These are phyloP conservation scores for Chromobotia macracanthus DNA, from an alignment of 2,797 vertebrate species.

Conservation along the genomic window DNA sequence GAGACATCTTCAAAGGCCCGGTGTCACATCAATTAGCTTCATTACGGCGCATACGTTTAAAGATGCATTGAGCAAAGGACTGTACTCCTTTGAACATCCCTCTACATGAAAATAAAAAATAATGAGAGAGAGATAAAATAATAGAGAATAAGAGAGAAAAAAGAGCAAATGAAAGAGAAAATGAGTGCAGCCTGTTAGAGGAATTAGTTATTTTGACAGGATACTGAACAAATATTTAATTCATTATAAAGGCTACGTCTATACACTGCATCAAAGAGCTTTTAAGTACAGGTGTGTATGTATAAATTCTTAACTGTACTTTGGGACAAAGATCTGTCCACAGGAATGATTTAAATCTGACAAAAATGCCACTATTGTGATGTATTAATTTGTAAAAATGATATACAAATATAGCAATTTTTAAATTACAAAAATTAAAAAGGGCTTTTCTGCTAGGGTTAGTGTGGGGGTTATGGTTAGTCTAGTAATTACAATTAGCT, in stretches of 20 bases:
- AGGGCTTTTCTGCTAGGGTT: no score
- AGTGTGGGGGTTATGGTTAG: no score
- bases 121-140: constrained; percentile 17
- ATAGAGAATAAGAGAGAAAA: background rate
- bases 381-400: background rate
- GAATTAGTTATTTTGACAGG: constrained; percentile 1
- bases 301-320: background rate
- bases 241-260: constrained; percentile 15
- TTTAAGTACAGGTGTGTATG: constrained; percentile 12
- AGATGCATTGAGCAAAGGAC: constrained; percentile 48
- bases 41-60: constrained; percentile 49
- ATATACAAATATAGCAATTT: background rate
- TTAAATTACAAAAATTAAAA: background rate
- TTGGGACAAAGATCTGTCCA: background rate
- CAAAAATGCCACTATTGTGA: background rate
- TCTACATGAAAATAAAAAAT: constrained; percentile 26
- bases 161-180: constrained; percentile 14
- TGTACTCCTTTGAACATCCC: constrained; percentile 24
- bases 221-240: background rate
- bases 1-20: constrained; percentile 40
- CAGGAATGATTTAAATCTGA: background rate
- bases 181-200: background rate
- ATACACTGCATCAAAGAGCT: constrained; percentile 4
- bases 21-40: constrained; percentile 50
- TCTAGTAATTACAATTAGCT: no score